phyloP scores from a whole-genome alignment of 2,888 invertebrate species.

The Linyphia triangularis region DNA sequence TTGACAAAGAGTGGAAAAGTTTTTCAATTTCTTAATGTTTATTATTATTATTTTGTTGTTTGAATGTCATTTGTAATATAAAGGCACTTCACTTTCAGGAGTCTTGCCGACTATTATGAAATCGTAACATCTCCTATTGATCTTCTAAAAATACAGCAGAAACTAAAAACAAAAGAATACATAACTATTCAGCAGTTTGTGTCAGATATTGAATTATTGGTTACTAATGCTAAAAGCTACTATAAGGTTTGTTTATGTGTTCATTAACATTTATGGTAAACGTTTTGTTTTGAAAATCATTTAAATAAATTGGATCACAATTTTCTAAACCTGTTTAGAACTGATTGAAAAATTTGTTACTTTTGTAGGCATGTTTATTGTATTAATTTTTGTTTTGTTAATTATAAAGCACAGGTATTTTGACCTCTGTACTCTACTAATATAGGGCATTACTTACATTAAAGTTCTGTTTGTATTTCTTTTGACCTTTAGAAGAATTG shows the following conservation, averaged over 20 bases:
- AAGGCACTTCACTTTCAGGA: slow-evolving; percentile 59
- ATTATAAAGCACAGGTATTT: no score
- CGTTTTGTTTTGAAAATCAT: no score
- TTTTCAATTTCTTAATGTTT: background rate
- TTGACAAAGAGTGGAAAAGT: background rate
- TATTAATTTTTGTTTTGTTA: no score
- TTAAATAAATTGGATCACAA: no score
- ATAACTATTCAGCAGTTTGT: slow-evolving; percentile 94
- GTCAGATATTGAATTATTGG: slow-evolving; percentile 92
- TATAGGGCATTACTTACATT: no score
- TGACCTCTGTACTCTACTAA: no score
- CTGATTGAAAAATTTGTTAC: no score
- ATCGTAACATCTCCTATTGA: slow-evolving; percentile 97
- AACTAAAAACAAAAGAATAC: slow-evolving; percentile 97
- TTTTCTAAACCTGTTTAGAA: no score
- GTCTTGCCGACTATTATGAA: slow-evolving; percentile 81
- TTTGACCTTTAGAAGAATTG: no score
- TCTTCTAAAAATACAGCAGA: slow-evolving; percentile 95
- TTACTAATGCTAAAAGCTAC: slow-evolving; percentile 96
- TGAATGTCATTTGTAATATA: background rate
- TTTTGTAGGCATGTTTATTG: no score
- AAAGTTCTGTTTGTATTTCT: no score
- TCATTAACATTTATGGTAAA: no score
- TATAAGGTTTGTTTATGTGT: slow-evolving; percentile 88
- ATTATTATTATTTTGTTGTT: background rate